phyloP scores from a whole-genome alignment of 2,888 invertebrate genomes.

The Archaeoteleia sp. region DNA sequence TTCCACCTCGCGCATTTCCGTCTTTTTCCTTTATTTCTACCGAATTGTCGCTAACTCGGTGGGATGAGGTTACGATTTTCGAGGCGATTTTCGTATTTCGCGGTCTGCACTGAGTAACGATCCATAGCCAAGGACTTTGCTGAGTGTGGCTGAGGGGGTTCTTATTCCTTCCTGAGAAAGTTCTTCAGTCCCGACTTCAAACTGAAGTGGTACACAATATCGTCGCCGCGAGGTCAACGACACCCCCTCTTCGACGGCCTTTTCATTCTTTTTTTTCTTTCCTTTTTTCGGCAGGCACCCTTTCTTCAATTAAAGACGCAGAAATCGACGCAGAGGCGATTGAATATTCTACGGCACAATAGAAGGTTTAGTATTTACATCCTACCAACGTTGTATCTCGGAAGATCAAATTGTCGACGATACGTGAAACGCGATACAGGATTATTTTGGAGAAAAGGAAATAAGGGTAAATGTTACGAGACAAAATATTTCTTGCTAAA shows the following conservation, averaged over 20 bases:
- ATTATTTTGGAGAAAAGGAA: too few species aligned
- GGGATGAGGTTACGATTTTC: constrained; percentile 65
- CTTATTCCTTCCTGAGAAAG: constrained; percentile 66
- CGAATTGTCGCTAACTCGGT: constrained; percentile 24
- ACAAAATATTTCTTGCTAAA: too few species aligned
- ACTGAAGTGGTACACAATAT: constrained; percentile 73
- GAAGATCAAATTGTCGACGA: too few species aligned
- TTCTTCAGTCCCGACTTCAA: constrained; percentile 69
- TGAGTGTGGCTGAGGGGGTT: constrained; percentile 73
- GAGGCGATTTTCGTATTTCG: constrained; percentile 64
- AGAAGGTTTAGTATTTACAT: constrained; percentile 27
- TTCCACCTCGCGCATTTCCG: background rate
- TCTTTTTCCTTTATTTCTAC: constrained; percentile 13
- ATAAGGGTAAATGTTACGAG: too few species aligned
- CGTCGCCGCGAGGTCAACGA: constrained; percentile 71
- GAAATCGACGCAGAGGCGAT: constrained; percentile 62
- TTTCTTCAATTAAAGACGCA: constrained; percentile 67
- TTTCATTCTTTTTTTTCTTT: constrained; percentile 17
- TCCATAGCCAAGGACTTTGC: constrained; percentile 69
- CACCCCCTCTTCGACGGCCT: constrained; percentile 60
- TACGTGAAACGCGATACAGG: too few species aligned
- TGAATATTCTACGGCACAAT: constrained; percentile 64
- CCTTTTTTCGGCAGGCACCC: constrained; percentile 49
- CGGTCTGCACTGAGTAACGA: constrained; percentile 70
- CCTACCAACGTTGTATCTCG: too few species aligned